Evolutionary conservation across 2,113 vertebrate genomes (phyloP).

Genomic region (Alethe castanea): DNA sequence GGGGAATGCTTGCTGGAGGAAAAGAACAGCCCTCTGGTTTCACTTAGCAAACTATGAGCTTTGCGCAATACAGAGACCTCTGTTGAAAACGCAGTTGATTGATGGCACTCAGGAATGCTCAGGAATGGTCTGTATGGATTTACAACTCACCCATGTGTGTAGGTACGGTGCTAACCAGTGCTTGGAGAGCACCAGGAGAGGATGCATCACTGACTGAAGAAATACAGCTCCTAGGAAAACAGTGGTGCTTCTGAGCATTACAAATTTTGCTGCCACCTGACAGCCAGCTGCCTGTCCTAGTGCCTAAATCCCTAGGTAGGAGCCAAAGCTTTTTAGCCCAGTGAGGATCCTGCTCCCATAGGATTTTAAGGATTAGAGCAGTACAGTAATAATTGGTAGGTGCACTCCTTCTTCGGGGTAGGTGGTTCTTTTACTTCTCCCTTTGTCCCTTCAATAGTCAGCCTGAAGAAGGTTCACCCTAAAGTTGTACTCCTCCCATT

Average conservation of each 20-base stretch:
- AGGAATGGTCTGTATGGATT: neutral
- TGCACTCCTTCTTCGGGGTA: neutral
- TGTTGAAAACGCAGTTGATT: neutral
- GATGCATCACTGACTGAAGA: neutral
- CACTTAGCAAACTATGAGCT: conserved; percentile 1
- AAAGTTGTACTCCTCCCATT: neutral
- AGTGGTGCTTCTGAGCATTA: neutral
- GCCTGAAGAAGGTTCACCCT: neutral
- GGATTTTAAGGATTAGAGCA: neutral
- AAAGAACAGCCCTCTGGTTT: neutral
- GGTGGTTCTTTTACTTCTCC: neutral
- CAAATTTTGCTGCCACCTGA: neutral
- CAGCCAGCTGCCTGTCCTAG: neutral
- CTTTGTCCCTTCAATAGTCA: neutral
- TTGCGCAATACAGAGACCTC: neutral
- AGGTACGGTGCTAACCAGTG: neutral
- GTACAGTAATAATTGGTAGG: neutral
- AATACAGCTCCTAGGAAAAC: neutral
- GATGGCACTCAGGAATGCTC: neutral
- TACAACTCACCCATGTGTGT: neutral
- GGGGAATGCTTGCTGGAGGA: neutral
- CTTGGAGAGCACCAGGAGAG: neutral
- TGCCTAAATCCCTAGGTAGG: neutral
- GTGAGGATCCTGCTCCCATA: neutral
- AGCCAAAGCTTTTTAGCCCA: neutral